phyloP scores from a whole-genome alignment of 2,888 invertebrate genomes.

The Pterostichus madidus region DNA sequence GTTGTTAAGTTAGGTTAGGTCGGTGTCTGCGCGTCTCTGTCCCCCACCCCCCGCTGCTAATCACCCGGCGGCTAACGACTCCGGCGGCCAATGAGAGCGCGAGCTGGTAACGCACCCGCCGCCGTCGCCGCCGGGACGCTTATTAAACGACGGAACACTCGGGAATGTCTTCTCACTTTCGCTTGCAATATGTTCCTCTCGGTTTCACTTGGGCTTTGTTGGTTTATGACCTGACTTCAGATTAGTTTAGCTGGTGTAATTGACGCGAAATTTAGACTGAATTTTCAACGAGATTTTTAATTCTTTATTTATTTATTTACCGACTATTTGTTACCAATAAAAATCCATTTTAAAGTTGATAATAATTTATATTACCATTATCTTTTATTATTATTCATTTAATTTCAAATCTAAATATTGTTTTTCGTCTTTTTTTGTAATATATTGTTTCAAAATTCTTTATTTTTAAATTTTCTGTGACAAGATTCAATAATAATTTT shows the following conservation, averaged over 20 bases:
- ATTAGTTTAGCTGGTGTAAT: constrained; percentile 6
- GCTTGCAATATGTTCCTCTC: constrained; percentile 18
- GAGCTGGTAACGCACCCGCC: constrained; percentile 14
- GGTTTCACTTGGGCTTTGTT: constrained; percentile 47
- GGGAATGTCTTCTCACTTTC: constrained; percentile 49
- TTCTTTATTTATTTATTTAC: no score
- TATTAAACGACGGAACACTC: constrained; percentile 19
- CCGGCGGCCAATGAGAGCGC: constrained; percentile 48
- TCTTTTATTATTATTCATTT: no score
- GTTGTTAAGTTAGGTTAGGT: constrained; percentile 54
- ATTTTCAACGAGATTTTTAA: neutral
- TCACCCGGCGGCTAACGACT: constrained; percentile 52
- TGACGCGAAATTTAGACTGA: neutral
- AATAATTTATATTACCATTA: no score
- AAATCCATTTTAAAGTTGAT: no score
- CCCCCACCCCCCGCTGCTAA: constrained; percentile 21
- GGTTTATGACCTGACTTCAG: constrained; percentile 1
- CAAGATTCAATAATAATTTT: no score
- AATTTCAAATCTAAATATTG: no score
- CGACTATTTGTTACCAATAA: no score
- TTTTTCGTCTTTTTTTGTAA: no score
- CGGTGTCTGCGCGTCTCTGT: constrained; percentile 26
- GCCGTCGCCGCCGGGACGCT: constrained; percentile 41
- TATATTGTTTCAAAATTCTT: no score
- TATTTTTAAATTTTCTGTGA: no score